These are phyloP conservation scores for Mesorhabditis sp. DNA, from an alignment of 2,888 invertebrate species.

Conservation along the genomic window DNA sequence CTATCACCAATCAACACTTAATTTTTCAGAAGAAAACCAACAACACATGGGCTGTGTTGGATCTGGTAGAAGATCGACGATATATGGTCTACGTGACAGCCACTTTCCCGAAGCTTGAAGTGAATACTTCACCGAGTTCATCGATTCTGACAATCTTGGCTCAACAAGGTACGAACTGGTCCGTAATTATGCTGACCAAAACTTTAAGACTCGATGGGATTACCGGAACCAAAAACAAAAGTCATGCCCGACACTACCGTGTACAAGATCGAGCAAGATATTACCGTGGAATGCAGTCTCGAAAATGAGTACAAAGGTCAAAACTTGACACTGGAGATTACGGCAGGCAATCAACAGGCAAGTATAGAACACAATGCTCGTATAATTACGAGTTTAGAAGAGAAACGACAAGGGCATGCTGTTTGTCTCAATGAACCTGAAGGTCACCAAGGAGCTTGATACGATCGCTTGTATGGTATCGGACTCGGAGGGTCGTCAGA, in stretches of 20 bases:
- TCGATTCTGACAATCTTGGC: conserved; percentile 38
- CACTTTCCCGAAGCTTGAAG: conserved; percentile 15
- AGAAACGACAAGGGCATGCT: conserved; percentile 29
- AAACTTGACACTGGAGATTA: conserved; percentile 29
- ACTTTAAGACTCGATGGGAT: conserved; percentile 26
- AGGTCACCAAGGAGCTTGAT: conserved; percentile 28
- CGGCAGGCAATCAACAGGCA: conserved; percentile 16
- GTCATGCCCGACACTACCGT: conserved; percentile 29
- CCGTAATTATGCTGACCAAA: background rate
- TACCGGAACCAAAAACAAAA: conserved; percentile 31
- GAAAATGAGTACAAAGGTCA: conserved; percentile 8
- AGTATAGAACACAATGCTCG: too few relatives aligned
- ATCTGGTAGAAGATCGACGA: conserved; percentile 24
- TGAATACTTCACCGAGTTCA: conserved; percentile 12
- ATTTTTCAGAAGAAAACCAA: conserved; percentile 18
- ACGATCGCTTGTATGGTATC: conserved; percentile 35
- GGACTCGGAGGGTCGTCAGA: conserved; percentile 37
- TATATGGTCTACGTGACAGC: conserved; percentile 38
- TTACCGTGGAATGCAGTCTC: conserved; percentile 28
- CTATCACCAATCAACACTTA: background rate
- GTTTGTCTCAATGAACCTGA: conserved; percentile 22
- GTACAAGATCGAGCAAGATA: conserved; percentile 22
- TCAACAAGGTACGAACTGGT: conserved; percentile 19
- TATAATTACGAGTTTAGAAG: background rate
- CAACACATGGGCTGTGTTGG: conserved; percentile 34